phyloP scores from a whole-genome alignment of 2,888 invertebrate genomes.

The Sthenelais limicola region DNA sequence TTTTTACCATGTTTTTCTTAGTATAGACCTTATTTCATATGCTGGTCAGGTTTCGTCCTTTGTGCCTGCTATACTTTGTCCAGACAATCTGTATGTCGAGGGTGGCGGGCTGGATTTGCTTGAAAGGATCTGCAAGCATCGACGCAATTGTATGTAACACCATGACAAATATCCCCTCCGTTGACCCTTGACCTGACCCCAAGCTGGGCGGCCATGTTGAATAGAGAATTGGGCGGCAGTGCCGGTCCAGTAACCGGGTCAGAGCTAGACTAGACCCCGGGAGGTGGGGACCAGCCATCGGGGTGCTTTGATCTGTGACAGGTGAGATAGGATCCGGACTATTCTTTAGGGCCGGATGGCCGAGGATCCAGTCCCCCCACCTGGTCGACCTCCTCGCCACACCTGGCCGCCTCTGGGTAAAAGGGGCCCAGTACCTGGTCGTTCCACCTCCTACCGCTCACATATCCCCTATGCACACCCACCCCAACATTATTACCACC shows the following conservation, averaged over 20 bases:
- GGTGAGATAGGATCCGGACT: constrained; percentile 28
- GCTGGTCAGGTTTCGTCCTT: constrained; percentile 15
- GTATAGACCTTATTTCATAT: constrained; percentile 23
- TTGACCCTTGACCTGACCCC: constrained; percentile 7
- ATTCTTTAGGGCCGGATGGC: neutral
- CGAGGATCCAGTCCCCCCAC: neutral
- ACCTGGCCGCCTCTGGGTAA: constrained; percentile 13
- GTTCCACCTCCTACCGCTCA: too few species aligned
- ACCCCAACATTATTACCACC: too few species aligned
- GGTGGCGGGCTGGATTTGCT: constrained; percentile 8
- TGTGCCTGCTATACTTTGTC: constrained; percentile 30
- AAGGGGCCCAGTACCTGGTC: too few species aligned
- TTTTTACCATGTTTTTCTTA: too few species aligned
- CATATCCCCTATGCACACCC: too few species aligned
- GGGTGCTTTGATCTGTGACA: constrained; percentile 29
- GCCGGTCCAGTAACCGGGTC: constrained; percentile 28
- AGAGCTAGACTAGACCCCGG: neutral
- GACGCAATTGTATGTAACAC: constrained; percentile 38
- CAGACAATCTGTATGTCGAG: constrained; percentile 15
- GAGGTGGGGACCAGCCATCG: neutral
- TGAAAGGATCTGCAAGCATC: constrained; percentile 27
- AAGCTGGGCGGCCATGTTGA: constrained; percentile 4
- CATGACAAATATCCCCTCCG: constrained; percentile 25
- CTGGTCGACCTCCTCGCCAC: neutral
- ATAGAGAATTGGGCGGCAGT: neutral